A percentile compares a stretch with the other conserved stretches of the same genome.
phyloP scores from a whole-genome alignment of 1,140 invertebrate genomes.

The Probaryconus sp. region DNA sequence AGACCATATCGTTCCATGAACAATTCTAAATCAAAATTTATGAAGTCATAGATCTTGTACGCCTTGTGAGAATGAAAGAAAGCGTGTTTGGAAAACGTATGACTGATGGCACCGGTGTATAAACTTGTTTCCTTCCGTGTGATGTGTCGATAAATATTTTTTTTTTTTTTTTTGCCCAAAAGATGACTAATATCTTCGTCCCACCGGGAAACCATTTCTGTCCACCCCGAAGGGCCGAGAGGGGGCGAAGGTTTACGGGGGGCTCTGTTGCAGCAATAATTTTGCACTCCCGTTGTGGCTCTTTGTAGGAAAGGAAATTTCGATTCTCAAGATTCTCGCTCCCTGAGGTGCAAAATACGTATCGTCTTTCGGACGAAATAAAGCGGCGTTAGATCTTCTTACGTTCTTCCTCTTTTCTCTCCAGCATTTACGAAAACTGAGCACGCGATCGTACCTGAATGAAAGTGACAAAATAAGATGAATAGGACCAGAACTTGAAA shows the following conservation, averaged over 20 bases:
- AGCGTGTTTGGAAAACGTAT: constrained; percentile 8
- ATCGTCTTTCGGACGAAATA: constrained; percentile 36
- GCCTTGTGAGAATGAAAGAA: too few relatives aligned
- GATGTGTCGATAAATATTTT: constrained; percentile 31
- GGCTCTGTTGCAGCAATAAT: constrained; percentile 32
- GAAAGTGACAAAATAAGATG: constrained; percentile 38
- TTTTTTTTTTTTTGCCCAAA: constrained; percentile 28
- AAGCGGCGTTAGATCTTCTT: constrained; percentile 6
- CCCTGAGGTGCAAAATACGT: constrained; percentile 55
- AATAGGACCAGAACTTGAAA: constrained; percentile 30
- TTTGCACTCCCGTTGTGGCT: constrained; percentile 27
- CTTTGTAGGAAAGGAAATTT: constrained; percentile 1
- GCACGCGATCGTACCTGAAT: constrained; percentile 21
- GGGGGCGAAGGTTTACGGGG: too few relatives aligned
- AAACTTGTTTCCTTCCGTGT: constrained; percentile 48
- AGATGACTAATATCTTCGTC: constrained; percentile 36
- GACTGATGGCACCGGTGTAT: constrained; percentile 9
- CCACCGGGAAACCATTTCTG: constrained; percentile 51
- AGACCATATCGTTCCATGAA: too few relatives aligned
- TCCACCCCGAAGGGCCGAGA: constrained; percentile 36
- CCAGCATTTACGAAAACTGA: constrained; percentile 27
- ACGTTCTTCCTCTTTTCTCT: constrained; percentile 24
- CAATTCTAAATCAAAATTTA: too few relatives aligned
- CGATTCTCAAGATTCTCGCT: constrained; percentile 41
- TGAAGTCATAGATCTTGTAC: too few relatives aligned